Base-by-base conservation (phyloP, 64 coral and sea anemone species). In the Dendrophyllia cribrosa region DNA sequence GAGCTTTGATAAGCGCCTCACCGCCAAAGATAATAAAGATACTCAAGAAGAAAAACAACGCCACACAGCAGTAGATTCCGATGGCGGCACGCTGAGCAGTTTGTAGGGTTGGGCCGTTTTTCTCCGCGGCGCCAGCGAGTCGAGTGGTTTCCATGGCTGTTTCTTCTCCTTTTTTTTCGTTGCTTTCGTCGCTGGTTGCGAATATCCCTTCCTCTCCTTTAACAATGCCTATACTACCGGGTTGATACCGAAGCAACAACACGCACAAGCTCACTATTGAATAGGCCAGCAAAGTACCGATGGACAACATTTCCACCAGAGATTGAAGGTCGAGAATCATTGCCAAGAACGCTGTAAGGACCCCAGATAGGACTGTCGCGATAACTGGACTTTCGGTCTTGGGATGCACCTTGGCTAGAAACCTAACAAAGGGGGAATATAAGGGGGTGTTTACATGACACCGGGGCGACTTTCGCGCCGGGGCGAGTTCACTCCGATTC, bases 291-390 rank as follows among this genome's bases (percentile, higher is more conserved):
- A 99, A 84, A 9, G 97, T 99, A 11, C 97, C 97, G 62, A 99
- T 99, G 7, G 91, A 96, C 83, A 99, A 88, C 97, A 99, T 99
- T 63, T 99, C 97, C 3, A 93, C 94, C 0, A 99, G 76, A 4
- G 92, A 91, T 34, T 76, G 67, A 13, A 99, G 74, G 43, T 96
- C 94, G 49, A 99, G 77, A 43, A 99, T 19, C 72, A 99, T 55
- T 48, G 97, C 97, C 53, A 99, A 66, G 20, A 99, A 45, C 2
- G 94, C 94, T 48, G 97, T 88, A 0, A 99, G 77, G 24, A 83
- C 2, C 4, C 97, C 97, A 4, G 94, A 90, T 15, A 96, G 51
- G 9, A 93, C 59, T 0, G 94, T 96, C 9, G 94, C 97, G 7
- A 99, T 89, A 1, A 96, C 50, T n/a, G 97, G 97, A n/a, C 91